Base-by-base conservation (phyloP, 2,888 invertebrate genomes). In the Diarsia rubi region DNA sequence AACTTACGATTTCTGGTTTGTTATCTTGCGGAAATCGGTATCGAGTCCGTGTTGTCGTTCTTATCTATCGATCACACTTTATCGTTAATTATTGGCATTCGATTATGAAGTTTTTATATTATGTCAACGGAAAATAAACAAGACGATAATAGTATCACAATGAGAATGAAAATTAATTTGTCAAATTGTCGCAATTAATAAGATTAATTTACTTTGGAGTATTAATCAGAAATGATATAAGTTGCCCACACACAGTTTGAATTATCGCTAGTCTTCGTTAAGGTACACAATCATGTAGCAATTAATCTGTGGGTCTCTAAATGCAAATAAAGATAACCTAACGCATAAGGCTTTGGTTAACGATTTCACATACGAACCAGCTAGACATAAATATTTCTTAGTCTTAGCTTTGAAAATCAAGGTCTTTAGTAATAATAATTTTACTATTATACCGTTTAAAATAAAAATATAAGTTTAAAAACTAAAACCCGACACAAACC, bases 301-400 rank as follows among this genome's bases (percentile, higher is more conserved):
- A 82, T 77, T 77, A 77, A 85, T 82, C 52, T 66, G 27, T 27
- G 69, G n/a, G 63, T 64, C 59, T 65, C 60, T 57, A 60, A 68
- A 73, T 70, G 54, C 68, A 76, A 85, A 85, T 75, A 67, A 47
- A 45, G 54, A 70, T 82, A 85, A 69, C 47, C 60, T 24, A 64
- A 69, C 37, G 37, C 52, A 66, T 67, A 49, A 24, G 62, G 66
- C 60, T 70, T 70, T 60, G 62, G 42, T 62, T 21, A 70, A 37
- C 64, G 49, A 82, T 85, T 85, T 82, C 62, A 71, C 70, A 69
- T 71, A 57, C 21, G 45, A 59, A 57, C 27, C 21, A 44, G 14
- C 11, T 44, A 42, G 27, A 57, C 16, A 52, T 21, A 37, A 69
- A 37, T 47, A 27, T 66, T 73, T 70, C 66, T 67, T 67, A 59